A percentile compares a stretch with the other conserved stretches of the same genome.
Conservation (phyloP, 1,140 invertebrate genomes). For the Habropoda laboriosa region DNA sequence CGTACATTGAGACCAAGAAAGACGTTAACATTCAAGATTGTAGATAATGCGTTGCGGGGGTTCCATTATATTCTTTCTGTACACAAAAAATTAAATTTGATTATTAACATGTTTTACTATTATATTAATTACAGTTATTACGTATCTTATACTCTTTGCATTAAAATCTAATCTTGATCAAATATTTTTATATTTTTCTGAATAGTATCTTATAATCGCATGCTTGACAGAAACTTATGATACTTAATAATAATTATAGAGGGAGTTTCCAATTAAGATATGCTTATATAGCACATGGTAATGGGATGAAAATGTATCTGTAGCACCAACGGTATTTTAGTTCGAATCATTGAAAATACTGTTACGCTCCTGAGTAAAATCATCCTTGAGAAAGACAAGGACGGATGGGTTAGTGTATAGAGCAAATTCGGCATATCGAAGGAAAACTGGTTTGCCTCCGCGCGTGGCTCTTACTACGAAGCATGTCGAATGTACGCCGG, state of each 20-base stretch:
- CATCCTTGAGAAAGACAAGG: slow-evolving; percentile 47
- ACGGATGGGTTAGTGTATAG: slow-evolving; percentile 12
- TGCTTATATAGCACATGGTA: neutral
- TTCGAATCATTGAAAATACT: slow-evolving; percentile 3
- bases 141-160: too few species aligned
- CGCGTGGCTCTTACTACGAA: slow-evolving; percentile 31
- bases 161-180: neutral
- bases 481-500: neutral
- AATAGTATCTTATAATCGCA: neutral
- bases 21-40: slow-evolving; percentile 3
- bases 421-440: slow-evolving; percentile 52
- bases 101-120: neutral
- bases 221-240: neutral
- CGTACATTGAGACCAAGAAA: slow-evolving; percentile 6
- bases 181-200: neutral
- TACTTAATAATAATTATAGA: neutral
- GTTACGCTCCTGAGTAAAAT: slow-evolving; percentile 21
- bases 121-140: neutral
- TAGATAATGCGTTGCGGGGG: neutral
- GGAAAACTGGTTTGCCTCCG: slow-evolving; percentile 50
- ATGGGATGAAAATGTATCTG: neutral
- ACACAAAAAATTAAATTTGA: neutral
- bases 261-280: neutral
- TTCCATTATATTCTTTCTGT: neutral
- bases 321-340: neutral